These are phyloP conservation scores for Eurois occulta DNA, from an alignment of 2,888 invertebrate genomes.

Conservation along the genomic window DNA sequence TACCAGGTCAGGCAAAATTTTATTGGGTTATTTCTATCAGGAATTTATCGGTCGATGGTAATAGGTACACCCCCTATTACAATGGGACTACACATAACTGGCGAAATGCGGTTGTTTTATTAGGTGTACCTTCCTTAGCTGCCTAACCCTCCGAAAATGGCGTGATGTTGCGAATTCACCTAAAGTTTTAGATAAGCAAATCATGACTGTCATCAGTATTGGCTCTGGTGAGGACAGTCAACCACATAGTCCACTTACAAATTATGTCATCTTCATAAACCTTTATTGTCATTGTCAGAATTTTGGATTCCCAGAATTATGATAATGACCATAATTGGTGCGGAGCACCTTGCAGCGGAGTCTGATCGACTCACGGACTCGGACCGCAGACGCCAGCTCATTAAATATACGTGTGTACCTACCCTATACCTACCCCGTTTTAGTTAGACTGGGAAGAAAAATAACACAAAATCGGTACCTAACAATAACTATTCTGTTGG, in stretches of 20 bases:
- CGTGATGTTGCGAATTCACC: not conserved
- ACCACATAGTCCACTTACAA: not conserved
- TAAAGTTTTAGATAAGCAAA: conserved; percentile 13
- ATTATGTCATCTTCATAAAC: conserved; percentile 18
- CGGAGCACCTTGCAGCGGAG: not conserved
- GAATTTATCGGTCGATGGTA: not conserved
- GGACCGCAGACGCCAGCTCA: no score
- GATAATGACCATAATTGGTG: not conserved
- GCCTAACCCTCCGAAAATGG: not conserved
- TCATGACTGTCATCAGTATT: conserved; percentile 9
- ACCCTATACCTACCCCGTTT: no score
- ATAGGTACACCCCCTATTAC: not conserved
- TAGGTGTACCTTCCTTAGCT: not conserved
- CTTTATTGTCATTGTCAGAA: no score
- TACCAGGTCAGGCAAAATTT: not conserved
- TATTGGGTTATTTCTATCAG: not conserved
- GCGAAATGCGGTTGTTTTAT: not conserved
- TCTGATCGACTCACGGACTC: not conserved
- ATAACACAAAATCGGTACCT: not conserved
- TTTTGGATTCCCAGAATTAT: conserved; percentile 7
- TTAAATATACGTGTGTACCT: not conserved
- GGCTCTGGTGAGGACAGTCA: not conserved
- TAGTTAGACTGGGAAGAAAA: not conserved
- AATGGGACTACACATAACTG: not conserved
- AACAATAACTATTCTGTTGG: conserved; percentile 18